Evolutionary conservation across 2,888 invertebrate species (phyloP).

Genomic region (Allygus modestus): DNA sequence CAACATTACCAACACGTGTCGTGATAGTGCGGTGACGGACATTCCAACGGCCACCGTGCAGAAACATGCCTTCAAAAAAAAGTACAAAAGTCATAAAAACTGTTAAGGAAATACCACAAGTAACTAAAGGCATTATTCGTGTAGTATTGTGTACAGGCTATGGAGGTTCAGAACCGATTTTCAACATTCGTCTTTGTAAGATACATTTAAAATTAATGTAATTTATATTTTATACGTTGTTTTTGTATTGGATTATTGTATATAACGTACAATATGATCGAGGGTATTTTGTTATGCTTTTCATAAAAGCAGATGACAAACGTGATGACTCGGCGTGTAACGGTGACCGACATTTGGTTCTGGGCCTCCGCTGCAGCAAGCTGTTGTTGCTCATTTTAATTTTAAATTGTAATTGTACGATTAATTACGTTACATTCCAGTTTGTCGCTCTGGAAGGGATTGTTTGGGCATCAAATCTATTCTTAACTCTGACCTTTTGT

Average conservation of each 20-base stretch:
- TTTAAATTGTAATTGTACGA: conserved; percentile 62
- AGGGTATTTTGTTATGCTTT: conserved; percentile 51
- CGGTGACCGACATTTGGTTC: conserved; percentile 63
- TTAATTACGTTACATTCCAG: conserved; percentile 67
- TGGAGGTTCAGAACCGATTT: conserved; percentile 60
- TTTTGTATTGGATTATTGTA: conserved; percentile 47
- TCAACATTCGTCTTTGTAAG: conserved; percentile 11
- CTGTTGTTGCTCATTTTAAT: conserved; percentile 62
- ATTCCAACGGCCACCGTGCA: conserved; percentile 17
- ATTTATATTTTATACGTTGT: conserved; percentile 37
- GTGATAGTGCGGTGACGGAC: conserved; percentile 49
- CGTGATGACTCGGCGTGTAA: neutral
- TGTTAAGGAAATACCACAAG: conserved; percentile 63
- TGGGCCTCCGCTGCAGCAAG: conserved; percentile 63
- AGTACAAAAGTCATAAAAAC: conserved; percentile 73
- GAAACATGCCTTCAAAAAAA: conserved; percentile 76
- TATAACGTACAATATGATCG: conserved; percentile 8
- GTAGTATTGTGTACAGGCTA: conserved; percentile 62
- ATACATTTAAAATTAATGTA: conserved; percentile 48
- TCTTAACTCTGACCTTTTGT: conserved; percentile 31
- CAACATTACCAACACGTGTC: conserved; percentile 42
- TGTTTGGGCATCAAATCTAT: conserved; percentile 68
- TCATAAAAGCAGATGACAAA: conserved; percentile 55
- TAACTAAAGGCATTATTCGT: conserved; percentile 66
- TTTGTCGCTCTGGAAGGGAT: conserved; percentile 68